Evolutionary conservation across 92 coral and sea anemone species (phyloP).

Genomic region (Pocillopora grandis): DNA sequence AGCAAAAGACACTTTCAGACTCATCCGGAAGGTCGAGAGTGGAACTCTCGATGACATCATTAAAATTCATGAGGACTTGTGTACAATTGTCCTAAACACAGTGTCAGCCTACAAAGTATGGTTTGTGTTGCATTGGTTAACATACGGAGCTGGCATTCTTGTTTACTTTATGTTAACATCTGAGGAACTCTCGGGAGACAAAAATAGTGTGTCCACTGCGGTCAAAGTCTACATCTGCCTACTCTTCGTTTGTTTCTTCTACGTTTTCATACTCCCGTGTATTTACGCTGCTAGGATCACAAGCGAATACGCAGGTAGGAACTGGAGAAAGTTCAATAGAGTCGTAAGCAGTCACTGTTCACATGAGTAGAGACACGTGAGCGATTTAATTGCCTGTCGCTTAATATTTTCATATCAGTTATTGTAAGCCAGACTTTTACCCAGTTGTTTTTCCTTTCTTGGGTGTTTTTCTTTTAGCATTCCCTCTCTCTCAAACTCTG

Average conservation of each 20-base stretch:
- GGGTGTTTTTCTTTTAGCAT: too few relatives aligned
- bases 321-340: neutral
- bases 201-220: neutral
- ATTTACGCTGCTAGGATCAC: constrained; percentile 79
- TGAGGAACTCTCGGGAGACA: constrained; percentile 27
- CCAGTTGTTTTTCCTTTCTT: too few relatives aligned
- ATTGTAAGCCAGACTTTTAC: too few relatives aligned
- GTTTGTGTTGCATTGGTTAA: constrained; percentile 78
- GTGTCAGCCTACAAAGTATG: constrained; percentile 71
- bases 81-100: constrained; percentile 60
- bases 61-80: constrained; percentile 65
- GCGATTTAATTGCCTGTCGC: too few relatives aligned
- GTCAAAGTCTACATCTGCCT: constrained; percentile 25
- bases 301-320: constrained; percentile 65
- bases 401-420: too few relatives aligned
- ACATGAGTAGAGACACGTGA: neutral
- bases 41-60: constrained; percentile 45
- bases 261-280: constrained; percentile 66
- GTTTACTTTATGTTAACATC: constrained; percentile 51
- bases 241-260: constrained; percentile 31
- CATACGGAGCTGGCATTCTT: constrained; percentile 59
- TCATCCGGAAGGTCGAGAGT: constrained; percentile 21
- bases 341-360: too few relatives aligned
- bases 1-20: constrained; percentile 35
- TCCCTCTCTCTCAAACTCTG: too few relatives aligned